phyloP scores from a whole-genome alignment of 2,888 invertebrate genomes.

The Phymatocera aterrima region DNA sequence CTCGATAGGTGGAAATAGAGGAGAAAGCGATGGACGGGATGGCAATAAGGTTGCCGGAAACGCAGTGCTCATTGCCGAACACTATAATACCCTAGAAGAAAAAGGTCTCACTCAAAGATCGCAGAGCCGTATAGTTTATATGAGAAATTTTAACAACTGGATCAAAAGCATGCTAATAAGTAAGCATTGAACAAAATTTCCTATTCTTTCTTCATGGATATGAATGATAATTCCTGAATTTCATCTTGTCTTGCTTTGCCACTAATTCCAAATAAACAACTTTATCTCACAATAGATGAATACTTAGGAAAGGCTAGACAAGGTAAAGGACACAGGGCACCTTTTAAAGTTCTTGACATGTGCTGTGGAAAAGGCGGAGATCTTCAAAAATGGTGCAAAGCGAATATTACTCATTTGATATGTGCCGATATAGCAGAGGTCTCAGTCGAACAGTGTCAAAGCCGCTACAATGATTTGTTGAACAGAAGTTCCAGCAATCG shows the following conservation, averaged over 20 bases:
- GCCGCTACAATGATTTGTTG: conserved; percentile 86
- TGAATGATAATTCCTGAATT: conserved; percentile 34
- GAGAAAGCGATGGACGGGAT: conserved; percentile 53
- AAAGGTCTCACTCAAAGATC: conserved; percentile 87
- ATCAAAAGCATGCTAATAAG: conserved; percentile 96
- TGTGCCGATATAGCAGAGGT: conserved; percentile 96
- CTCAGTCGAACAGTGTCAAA: conserved; percentile 93
- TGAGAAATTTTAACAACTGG: conserved; percentile 99
- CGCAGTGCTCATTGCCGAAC: conserved; percentile 87
- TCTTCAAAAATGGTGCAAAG: conserved; percentile 96
- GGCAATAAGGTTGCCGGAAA: conserved; percentile 69
- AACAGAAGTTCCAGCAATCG: conserved; percentile 70
- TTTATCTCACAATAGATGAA: conserved; percentile 63
- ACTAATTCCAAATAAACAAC: background rate
- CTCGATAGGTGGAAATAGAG: conserved; percentile 56
- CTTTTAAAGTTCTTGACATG: conserved; percentile 90
- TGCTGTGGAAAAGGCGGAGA: conserved; percentile 99
- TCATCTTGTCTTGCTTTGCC: conserved; percentile 8
- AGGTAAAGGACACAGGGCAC: conserved; percentile 80
- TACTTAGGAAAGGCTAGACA: conserved; percentile 82
- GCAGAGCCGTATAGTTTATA: conserved; percentile 92
- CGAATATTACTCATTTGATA: conserved; percentile 86
- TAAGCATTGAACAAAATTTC: conserved; percentile 73
- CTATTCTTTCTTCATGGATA: background rate
- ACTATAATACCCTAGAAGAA: conserved; percentile 94